Base-by-base conservation (phyloP, 2,113 vertebrate genomes). In the Hiodon tergisus region DNA sequence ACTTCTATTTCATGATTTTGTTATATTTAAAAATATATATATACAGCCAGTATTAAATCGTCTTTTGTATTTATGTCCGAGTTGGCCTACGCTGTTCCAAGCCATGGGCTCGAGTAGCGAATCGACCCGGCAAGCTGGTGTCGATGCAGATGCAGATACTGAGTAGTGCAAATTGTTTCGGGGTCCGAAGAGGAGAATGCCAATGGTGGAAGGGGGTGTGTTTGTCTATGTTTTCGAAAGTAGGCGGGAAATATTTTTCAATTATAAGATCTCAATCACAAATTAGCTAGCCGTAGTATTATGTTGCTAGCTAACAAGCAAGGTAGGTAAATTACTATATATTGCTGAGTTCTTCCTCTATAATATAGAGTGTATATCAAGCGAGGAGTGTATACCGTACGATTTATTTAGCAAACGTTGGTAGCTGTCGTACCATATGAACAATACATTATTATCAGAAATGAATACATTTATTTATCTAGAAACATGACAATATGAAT, bases 201-300 rank as follows among this genome's bases (percentile, higher is more conserved):
- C 31, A 31, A 31, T 84, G 51, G 51, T 58, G 61, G 10, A 67
- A 67, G 70, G 65, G 69, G 76, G 71, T 69, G 70, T 68, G 76
- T 67, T 68, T 67, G 66, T 52, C n/a, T 52, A 66, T 88, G 76
- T 85, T 81, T 87, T 85, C 71, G 78, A 88, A 89, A 88, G 88
- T 82, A 91, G 90, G 90, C 90, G 90, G 91, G 90, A 92, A 31
- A 31, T 31, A 31, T 31, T 31, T 31, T 31, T 31, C 31, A 85
- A 81, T 76, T 72, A 31, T 31, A 80, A 79, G 80, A 78, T 79
- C 68, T 73, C 14, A 77, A 14, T 61, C 54, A 31, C 31, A 31
- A 31, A 31, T 31, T 46, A 9, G 14, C 14, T 6, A 31, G 14
- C 13, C 31, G 31, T 31, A 13, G 10, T 63, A 16, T 74, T 78